phyloP scores from a whole-genome alignment of 2,113 vertebrate species.

The Phyllostomus hastatus region DNA sequence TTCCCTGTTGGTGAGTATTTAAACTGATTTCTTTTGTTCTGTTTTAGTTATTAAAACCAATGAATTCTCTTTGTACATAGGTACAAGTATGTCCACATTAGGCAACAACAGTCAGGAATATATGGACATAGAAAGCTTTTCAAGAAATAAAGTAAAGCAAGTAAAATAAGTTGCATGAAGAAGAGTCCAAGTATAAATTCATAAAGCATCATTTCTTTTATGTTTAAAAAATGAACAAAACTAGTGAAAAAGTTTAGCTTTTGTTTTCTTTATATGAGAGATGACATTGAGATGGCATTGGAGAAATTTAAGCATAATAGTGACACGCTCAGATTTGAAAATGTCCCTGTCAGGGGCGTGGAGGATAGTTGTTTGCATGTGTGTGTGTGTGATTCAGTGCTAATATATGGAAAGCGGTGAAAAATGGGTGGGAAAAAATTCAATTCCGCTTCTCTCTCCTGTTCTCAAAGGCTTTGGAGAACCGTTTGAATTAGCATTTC shows the following conservation, averaged over 20 bases:
- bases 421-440: slow-evolving; percentile 49
- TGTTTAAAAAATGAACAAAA: not conserved
- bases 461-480: slow-evolving; percentile 36
- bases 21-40: not conserved
- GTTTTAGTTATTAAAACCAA: not conserved
- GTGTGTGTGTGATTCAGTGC: not conserved
- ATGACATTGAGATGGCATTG: not conserved
- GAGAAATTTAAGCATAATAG: slow-evolving; percentile 22
- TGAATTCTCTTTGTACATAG: not conserved
- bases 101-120: not conserved
- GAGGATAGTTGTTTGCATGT: not conserved
- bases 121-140: not conserved
- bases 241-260: not conserved
- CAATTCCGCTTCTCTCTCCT: slow-evolving; percentile 11
- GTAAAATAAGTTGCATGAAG: not conserved
- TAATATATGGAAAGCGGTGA: slow-evolving; percentile 48
- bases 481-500: slow-evolving; percentile 39
- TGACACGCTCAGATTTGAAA: not conserved
- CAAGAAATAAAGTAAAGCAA: not conserved
- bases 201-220: not conserved
- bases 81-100: not conserved
- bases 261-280: not conserved
- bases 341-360: not conserved
- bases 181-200: not conserved
- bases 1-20: not conserved